Base-by-base conservation (phyloP, 2,113 vertebrate genomes). In the Phalacrocorax aristotelis region DNA sequence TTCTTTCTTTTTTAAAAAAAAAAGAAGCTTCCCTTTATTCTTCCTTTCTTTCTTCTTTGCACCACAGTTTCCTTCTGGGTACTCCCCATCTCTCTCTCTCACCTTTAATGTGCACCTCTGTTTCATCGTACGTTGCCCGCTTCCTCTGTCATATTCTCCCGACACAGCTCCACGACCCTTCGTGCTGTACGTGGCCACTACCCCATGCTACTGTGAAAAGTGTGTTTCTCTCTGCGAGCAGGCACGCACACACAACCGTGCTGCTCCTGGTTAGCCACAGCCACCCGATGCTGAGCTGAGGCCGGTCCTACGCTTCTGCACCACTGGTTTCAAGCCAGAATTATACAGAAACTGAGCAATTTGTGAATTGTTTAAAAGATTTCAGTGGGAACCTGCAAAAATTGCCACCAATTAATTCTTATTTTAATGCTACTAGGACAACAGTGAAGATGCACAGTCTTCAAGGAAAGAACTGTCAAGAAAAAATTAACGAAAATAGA, bases 111-210 rank as follows among this genome's bases (percentile, higher is more conserved):
- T 42, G 9, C 11, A 29, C 10, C 46, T 44, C 27, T 51, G 1
- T 27, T 70, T 66, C 52, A 38, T 0, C 15, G 52, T 2, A n/a
- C 15, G 4, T 4, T 2, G 1, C 30, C 62, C 3, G 0, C 18
- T 76, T 80, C 34, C 38, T 69, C 60, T 65, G 32, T 13, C 64
- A n/a, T 49, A 21, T 30, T 46, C 54, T 58, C 55, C 18, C 0
- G 0, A 66, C 40, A 26, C 51, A 18, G 11, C n/a, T 55, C 70
- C 49, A 36, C 42, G 55, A 17, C 13, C 30, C 6, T 6, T 74
- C 55, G 13, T 1, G 30, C 42, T 32, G 83, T 30, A 15, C 0
- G 1, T 36, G 46, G 32, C 27, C 44, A 55, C n/a, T 5, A 10
- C 79, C 61, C 13, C 36, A 16, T 0, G 1, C 17, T 27, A 48